These are phyloP conservation scores for Acrobasis consociella DNA, from an alignment of 2,888 invertebrate species.

Conservation along the genomic window DNA sequence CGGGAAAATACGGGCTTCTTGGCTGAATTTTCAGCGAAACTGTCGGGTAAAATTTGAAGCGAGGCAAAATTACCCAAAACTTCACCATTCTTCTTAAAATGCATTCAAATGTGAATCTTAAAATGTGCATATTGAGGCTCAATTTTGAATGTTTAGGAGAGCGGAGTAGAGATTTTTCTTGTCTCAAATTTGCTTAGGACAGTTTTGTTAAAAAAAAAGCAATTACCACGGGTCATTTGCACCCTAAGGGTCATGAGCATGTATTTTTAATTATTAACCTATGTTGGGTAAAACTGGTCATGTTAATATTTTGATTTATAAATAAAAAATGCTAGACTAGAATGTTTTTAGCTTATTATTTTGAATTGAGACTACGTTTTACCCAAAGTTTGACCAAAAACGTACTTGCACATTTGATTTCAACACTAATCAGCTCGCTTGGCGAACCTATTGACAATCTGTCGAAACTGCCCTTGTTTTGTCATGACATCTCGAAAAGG, in stretches of 20 bases:
- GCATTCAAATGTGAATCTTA: background rate
- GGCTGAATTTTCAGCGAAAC: conserved; percentile 17
- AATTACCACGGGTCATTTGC: background rate
- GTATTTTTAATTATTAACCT: conserved; percentile 27
- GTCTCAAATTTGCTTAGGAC: background rate
- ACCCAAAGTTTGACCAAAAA: conserved; percentile 23
- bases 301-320: conserved; percentile 5
- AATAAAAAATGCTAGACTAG: conserved; percentile 14
- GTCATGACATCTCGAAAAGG: conserved; percentile 26
- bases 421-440: conserved; percentile 50
- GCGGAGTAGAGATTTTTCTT: background rate
- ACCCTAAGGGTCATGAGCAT: conserved; percentile 33
- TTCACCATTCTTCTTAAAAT: background rate
- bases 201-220: conserved; percentile 9
- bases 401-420: conserved; percentile 47
- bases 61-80: background rate
- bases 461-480: conserved; percentile 41
- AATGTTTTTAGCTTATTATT: conserved; percentile 7
- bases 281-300: conserved; percentile 23
- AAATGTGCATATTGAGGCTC: too few species aligned
- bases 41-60: background rate
- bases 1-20: conserved; percentile 28
- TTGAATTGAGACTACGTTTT: conserved; percentile 19
- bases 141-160: too few species aligned
- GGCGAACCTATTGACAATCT: conserved; percentile 40